phyloP scores from a whole-genome alignment of 2,113 vertebrate species.

The Psittacus erithacus region DNA sequence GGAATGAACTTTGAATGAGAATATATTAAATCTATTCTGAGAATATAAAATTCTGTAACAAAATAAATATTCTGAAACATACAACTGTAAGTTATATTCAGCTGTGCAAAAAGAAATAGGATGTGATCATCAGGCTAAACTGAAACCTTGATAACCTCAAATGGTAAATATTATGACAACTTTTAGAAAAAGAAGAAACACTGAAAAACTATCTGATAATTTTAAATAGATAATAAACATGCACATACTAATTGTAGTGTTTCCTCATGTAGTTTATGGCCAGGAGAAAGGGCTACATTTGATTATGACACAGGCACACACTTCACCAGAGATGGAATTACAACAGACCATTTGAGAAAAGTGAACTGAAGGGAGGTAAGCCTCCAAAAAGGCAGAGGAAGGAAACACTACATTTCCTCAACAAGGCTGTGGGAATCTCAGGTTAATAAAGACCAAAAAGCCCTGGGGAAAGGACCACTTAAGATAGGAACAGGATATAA shows the following conservation, averaged over 20 bases:
- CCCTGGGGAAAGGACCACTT: neutral
- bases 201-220: neutral
- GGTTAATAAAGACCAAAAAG: neutral
- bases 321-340: neutral
- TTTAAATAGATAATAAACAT: neutral
- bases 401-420: neutral
- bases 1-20: neutral
- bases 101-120: neutral
- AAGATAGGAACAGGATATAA: neutral
- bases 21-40: neutral
- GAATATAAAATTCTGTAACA: neutral
- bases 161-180: neutral
- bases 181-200: neutral
- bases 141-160: neutral
- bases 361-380: neutral
- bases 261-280: neutral
- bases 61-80: neutral
- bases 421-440: neutral
- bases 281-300: neutral
- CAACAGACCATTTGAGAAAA: neutral
- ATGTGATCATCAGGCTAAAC: neutral
- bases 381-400: neutral
- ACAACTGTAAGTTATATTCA: neutral
- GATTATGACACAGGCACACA: neutral
- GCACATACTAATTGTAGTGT: neutral